Evolutionary conservation across 2,797 vertebrate genomes (phyloP).

Genomic region (Oceanodroma leucorhoa): DNA sequence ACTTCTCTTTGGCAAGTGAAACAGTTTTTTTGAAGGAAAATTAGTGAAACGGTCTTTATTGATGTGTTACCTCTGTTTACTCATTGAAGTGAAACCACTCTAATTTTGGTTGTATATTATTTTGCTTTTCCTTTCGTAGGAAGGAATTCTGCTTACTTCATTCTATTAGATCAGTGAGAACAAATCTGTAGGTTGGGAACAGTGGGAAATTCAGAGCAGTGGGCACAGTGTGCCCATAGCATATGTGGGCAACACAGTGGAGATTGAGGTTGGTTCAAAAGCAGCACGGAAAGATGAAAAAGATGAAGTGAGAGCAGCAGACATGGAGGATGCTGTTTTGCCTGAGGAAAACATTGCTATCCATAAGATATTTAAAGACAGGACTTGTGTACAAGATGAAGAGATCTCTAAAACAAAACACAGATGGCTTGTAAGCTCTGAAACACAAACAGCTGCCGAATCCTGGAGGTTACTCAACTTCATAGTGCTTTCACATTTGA

Average conservation of each 20-base stretch:
- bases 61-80: background rate
- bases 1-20: background rate
- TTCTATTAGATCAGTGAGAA: background rate
- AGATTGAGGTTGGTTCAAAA: background rate
- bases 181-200: background rate
- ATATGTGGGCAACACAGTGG: background rate
- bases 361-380: slow-evolving; percentile 60
- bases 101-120: background rate
- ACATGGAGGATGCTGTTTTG: slow-evolving; percentile 51
- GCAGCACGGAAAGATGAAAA: background rate
- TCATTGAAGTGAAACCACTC: background rate
- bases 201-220: background rate
- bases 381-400: slow-evolving; percentile 64
- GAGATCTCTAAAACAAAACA: slow-evolving; percentile 65
- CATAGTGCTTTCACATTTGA: background rate
- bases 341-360: slow-evolving; percentile 44
- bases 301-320: slow-evolving; percentile 13
- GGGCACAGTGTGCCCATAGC: background rate
- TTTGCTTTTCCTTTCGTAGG: background rate
- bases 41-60: background rate
- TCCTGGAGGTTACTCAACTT: slow-evolving; percentile 61
- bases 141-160: background rate
- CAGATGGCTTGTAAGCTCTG: slow-evolving; percentile 58
- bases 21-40: background rate
- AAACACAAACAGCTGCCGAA: slow-evolving; percentile 65